Percentiles rank a stretch among this genome's conserved stretches.
phyloP scores from a whole-genome alignment of 2,888 invertebrate species.

The Hemithea aestivaria region DNA sequence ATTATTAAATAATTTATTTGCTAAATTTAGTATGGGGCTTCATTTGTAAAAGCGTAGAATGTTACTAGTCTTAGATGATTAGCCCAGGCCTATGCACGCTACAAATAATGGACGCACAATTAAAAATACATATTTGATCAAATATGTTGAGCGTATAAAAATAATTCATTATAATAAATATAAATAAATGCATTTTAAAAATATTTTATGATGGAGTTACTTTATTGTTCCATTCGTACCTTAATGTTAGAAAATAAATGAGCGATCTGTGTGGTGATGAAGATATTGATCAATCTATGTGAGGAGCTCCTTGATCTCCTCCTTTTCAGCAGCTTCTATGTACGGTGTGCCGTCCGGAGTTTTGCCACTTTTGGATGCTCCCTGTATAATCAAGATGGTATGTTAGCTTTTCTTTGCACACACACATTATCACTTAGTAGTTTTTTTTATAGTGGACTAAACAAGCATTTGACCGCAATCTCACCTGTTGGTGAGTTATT shows the following conservation, averaged over 20 bases:
- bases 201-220: slow-evolving; percentile 52
- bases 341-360: slow-evolving; percentile 94
- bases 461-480: too few relatives aligned
- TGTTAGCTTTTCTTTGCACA: too few relatives aligned
- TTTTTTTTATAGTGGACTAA: too few relatives aligned
- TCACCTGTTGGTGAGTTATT: too few relatives aligned
- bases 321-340: slow-evolving; percentile 93
- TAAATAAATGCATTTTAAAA: slow-evolving; percentile 77
- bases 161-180: slow-evolving; percentile 67
- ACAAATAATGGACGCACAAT: slow-evolving; percentile 64
- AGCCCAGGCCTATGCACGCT: slow-evolving; percentile 47
- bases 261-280: slow-evolving; percentile 40
- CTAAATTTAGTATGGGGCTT: slow-evolving; percentile 66
- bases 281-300: slow-evolving; percentile 47
- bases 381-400: slow-evolving; percentile 66
- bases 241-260: slow-evolving; percentile 58
- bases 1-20: slow-evolving; percentile 65
- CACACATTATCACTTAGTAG: too few relatives aligned
- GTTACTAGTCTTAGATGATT: slow-evolving; percentile 19
- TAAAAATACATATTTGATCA: slow-evolving; percentile 48
- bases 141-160: slow-evolving; percentile 70
- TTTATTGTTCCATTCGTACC: slow-evolving; percentile 47
- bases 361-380: slow-evolving; percentile 88
- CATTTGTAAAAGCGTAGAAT: slow-evolving; percentile 18
- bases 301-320: slow-evolving; percentile 90